These are phyloP conservation scores for Sitodiplosis mosellana DNA, from an alignment of 1,140 invertebrate genomes.

Conservation along the genomic window DNA sequence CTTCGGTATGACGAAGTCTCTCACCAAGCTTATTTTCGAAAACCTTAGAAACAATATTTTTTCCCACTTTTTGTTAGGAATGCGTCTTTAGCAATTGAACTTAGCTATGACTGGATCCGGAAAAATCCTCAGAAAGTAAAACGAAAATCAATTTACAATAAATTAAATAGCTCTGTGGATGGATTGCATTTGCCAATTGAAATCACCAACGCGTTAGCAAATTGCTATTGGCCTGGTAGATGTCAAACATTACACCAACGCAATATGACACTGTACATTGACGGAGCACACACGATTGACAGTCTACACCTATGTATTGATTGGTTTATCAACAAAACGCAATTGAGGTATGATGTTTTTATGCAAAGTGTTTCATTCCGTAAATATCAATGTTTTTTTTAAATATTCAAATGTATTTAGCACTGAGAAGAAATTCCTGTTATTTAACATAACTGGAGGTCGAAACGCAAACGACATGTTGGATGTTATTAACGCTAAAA, in stretches of 20 bases:
- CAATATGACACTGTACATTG: conserved; percentile 49
- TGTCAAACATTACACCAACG: conserved; percentile 37
- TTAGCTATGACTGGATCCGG: conserved; percentile 51
- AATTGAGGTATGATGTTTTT: conserved; percentile 15
- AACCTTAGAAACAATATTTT: too few relatives aligned
- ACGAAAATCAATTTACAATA: conserved; percentile 5
- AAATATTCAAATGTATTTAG: conserved; percentile 11
- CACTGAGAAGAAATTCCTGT: conserved; percentile 34
- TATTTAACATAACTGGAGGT: conserved; percentile 75
- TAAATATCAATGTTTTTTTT: conserved; percentile 1
- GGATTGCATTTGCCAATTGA: conserved; percentile 11
- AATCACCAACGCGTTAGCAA: conserved; percentile 29
- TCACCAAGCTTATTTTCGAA: too few relatives aligned
- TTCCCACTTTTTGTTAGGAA: too few relatives aligned
- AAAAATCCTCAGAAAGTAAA: conserved; percentile 5
- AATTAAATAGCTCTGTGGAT: conserved; percentile 7
- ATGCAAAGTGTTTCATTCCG: background rate
- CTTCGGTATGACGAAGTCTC: too few relatives aligned
- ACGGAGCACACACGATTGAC: conserved; percentile 88
- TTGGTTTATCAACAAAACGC: conserved; percentile 50
- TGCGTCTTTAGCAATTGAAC: conserved; percentile 64
- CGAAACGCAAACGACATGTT: conserved; percentile 44
- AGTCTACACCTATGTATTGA: conserved; percentile 64
- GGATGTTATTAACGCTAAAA: conserved; percentile 28
- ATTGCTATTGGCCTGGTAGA: conserved; percentile 52